Evolutionary conservation across 35 echinoderm and acorn worm genomes (phyloP), one percentile per base, ranked within the genome.

Genomic region (Amphiura filiformis): DNA sequence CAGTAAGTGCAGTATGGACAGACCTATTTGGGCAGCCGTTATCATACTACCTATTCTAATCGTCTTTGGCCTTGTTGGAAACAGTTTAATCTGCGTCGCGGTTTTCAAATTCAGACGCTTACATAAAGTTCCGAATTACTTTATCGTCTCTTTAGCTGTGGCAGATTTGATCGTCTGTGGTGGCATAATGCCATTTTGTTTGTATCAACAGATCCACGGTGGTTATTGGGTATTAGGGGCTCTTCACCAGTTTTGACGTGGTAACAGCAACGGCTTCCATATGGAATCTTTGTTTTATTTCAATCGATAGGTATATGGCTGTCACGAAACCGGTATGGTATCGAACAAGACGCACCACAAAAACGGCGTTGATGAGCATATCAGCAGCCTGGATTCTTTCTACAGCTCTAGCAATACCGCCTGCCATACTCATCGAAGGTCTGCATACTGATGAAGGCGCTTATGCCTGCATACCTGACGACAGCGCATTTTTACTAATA

Each of bases 61-160:
- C 17, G 13, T 93, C 0, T 80, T 88, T 76, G 94, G 94, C n/a
- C 47, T 97, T 37, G 84, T 97, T 28, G 94, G 94, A 22, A 97
- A 97, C 78, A 87, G 87, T 30, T 65, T 97, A 34, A 88, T 97
- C 5, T 92, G 91, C 34, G 82, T 97, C 52, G 78, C 94, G 1
- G 94, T 97, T 18, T 90, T 89, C 38, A 90, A 93, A 47, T 89
- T 92, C 84, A 56, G 85, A 65, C 89, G 34, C 38, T 65, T 97
- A 76, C 76, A 84, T 1, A 92, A 93, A 11, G 94, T 97, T 23
- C 91, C 91, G n/a, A 97, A 97, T 75, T 97, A 97, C 36, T 97
- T 93, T 77, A 93, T 97, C 12, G 94, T 97, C 0, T 97, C 94
- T 13, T 47, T 97, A 22, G 94, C 94, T 0, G 90, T 89, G 20